Conservation (phyloP, 2,888 invertebrate species). For the Brassicogethes aeneus region DNA sequence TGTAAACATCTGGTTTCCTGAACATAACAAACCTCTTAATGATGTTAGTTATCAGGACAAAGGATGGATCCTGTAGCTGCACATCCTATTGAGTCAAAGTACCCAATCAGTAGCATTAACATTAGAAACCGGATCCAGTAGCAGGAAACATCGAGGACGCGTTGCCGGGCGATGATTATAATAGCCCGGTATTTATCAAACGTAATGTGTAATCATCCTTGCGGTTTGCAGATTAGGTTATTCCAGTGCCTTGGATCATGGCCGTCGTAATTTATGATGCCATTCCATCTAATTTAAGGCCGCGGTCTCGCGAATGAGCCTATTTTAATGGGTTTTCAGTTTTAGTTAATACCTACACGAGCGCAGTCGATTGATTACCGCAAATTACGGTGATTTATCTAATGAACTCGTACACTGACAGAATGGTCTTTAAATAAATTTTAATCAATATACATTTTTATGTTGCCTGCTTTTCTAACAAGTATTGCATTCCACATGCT, state of each 20-base stretch:
- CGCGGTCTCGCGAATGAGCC: conserved; percentile 25
- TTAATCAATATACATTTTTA: too few species aligned
- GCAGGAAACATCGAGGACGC: not conserved
- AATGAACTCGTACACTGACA: conserved; percentile 12
- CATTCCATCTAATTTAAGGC: conserved; percentile 33
- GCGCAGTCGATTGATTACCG: conserved; percentile 19
- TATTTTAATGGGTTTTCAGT: conserved; percentile 19
- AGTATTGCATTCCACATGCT: too few species aligned
- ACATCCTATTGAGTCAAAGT: too few species aligned
- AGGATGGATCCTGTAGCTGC: too few species aligned
- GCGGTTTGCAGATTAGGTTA: conserved; percentile 36
- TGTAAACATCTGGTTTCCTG: too few species aligned
- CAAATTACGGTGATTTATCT: conserved; percentile 17
- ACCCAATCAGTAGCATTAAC: conserved; percentile 19
- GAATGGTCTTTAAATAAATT: too few species aligned
- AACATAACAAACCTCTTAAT: too few species aligned
- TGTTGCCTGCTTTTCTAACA: too few species aligned
- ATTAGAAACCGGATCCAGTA: conserved; percentile 18
- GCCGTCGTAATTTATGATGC: conserved; percentile 32
- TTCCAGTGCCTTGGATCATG: conserved; percentile 33
- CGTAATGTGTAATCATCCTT: conserved; percentile 36
- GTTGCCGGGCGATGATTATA: conserved; percentile 20
- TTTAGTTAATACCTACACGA: conserved; percentile 21
- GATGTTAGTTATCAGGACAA: too few species aligned
- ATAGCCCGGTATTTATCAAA: conserved; percentile 34